Evolutionary conservation across 2,797 vertebrate genomes (phyloP), one percentile per base, ranked within the genome.

Genomic region (Otolemur crassicaudatus): DNA sequence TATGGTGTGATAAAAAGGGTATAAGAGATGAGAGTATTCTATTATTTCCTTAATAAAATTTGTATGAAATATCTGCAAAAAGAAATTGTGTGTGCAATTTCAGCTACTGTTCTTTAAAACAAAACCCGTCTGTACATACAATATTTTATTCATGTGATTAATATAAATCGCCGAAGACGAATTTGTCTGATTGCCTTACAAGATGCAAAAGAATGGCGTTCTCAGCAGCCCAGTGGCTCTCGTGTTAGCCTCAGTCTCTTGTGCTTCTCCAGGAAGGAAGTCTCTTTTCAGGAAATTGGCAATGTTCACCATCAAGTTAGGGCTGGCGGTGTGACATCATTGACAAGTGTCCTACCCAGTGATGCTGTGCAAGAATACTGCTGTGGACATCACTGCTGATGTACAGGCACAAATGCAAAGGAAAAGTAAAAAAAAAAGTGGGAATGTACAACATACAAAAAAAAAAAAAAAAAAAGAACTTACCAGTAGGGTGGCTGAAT

Each of bases 401-500:
- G 27, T 4, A 17, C 67, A 90, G 31, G 60, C 43, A 70, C 61
- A 65, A 4, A 29, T 20, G 23, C 20, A 16, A 1, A 10, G 5
- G 2, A n/a, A 3, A 17, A 79, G 5, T 37, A 16, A 60, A 22
- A 19, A 27, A 1, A 40, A 40, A 87, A 46, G 31, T 27, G 96
- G 97, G 96, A 87, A 34, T 76, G 97, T 95, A 97, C 98, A 96
- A 92, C 6, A n/a, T 94, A 97, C 98, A 96, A 92, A 3, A 49
- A 49, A 14, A 53, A 53, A 53, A 87, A 95, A 94, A 17, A 98
- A 98, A 98, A 98, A 98, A 97, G 98, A 94, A 94, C 91, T 97
- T 98, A 98, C 92, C 97, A 98, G 98, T 97, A 96, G 94, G 34
- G 91, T 53, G 97, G 97, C 94, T 95, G 97, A 95, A 90, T 92